Percentiles rank a stretch among this genome's conserved stretches.
These are phyloP conservation scores for Oceanites oceanicus DNA, from an alignment of 2,113 vertebrate genomes.

Conservation along the genomic window DNA sequence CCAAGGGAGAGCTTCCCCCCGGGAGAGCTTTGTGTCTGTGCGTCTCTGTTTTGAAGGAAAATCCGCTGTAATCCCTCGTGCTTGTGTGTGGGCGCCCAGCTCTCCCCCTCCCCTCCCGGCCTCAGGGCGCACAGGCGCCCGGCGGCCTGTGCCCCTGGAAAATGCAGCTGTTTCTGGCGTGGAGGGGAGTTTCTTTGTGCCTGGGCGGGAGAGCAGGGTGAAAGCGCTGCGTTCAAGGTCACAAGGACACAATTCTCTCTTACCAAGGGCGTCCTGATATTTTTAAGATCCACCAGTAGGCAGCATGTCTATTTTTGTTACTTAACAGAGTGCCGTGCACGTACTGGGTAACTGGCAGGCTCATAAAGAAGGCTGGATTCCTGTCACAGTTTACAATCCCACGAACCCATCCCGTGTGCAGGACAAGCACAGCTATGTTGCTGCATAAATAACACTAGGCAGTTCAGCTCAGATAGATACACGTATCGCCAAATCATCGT, in stretches of 20 bases:
- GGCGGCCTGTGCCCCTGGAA: neutral
- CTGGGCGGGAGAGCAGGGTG: neutral
- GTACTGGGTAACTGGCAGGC: neutral
- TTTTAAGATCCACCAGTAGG: neutral
- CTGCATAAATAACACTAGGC: neutral
- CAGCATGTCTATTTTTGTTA: slow-evolving; percentile 13
- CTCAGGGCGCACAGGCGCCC: neutral
- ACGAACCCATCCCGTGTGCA: rapidly evolving
- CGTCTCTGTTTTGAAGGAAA: neutral
- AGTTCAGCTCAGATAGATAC: neutral
- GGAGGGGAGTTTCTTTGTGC: neutral
- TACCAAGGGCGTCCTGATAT: neutral
- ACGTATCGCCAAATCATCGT: rapidly evolving
- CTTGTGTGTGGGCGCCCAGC: neutral
- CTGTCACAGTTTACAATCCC: neutral
- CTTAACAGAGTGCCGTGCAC: neutral
- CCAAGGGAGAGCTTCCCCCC: neutral
- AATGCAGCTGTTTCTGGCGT: neutral
- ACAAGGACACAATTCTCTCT: neutral
- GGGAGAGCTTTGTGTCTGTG: neutral
- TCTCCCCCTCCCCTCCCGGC: too few relatives aligned
- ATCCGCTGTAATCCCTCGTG: neutral
- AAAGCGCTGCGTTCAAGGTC: neutral
- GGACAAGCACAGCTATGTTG: neutral
- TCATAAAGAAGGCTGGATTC: neutral